A percentile compares a stretch with the other conserved stretches of the same genome.
phyloP scores from a whole-genome alignment of 2,888 invertebrate genomes.

The Platycheirus rosarum region DNA sequence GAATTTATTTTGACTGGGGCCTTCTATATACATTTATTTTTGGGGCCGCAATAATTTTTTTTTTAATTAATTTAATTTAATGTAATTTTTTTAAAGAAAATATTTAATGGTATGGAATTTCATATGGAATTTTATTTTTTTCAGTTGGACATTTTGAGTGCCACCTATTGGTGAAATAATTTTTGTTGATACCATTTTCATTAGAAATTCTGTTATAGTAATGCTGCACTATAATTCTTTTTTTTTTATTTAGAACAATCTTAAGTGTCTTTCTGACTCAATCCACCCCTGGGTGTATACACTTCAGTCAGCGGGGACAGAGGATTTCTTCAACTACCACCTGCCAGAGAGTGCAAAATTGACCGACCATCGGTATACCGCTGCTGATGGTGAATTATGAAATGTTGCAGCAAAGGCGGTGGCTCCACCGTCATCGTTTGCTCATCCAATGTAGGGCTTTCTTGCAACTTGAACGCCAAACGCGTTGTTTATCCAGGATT shows the following conservation, averaged over 20 bases:
- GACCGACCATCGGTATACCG: slow-evolving; percentile 49
- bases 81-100: no score
- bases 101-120: no score
- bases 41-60: no score
- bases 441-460: slow-evolving; percentile 62
- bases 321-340: slow-evolving; percentile 45
- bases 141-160: no score
- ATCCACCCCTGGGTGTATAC: neutral
- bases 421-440: slow-evolving; percentile 44
- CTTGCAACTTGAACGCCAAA: slow-evolving; percentile 12
- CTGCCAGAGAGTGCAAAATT: slow-evolving; percentile 56
- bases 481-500: slow-evolving; percentile 17
- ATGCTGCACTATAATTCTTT: no score
- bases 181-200: no score
- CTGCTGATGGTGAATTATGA: slow-evolving; percentile 66
- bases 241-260: no score
- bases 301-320: neutral
- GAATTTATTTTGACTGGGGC: neutral
- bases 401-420: slow-evolving; percentile 70
- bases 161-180: no score
- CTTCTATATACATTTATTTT: neutral
- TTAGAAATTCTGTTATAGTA: no score
- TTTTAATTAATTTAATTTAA: no score
- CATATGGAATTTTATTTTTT: no score
- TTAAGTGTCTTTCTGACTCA: no score